Evolutionary conservation across 1,140 invertebrate species (phyloP), one percentile per base, ranked within the genome.

Genomic region (Lutraria rhynchaena): DNA sequence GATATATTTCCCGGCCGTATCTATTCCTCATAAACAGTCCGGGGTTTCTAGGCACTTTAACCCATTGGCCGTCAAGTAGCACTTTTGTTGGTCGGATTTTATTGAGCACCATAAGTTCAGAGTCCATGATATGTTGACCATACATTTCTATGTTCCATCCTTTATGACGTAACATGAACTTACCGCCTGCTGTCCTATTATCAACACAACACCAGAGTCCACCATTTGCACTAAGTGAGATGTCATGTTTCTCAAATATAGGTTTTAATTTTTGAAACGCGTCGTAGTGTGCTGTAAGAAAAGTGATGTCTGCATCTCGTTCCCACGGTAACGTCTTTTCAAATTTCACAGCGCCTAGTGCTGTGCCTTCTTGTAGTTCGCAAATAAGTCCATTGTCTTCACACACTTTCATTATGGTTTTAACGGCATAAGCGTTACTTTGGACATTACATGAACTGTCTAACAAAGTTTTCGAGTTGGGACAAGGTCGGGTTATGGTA

Each of bases 21-120:
- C 88, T 83, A 71, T 89, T 90, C n/a, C 90, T 80, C 17, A 86
- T 87, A 84, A 87, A 89, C 9, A 87, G 76, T 13, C 90, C 90
- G 22, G 90, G 90, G 67, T 89, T 91, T 49, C 83, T 61, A 13
- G 85, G 88, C 11, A 75, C 85, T 29, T 80, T 75, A 3, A 90
- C 81, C 89, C 89, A 90, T 3, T 78, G 51, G 13, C 88, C 86
- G 58, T 86, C 71, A 2, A 90, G 44, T 37, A 85, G 31, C 3
- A 89, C 83, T 27, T 83, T 76, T 0, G 90, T 91, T n/a, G 89
- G 89, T 15, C 67, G 74, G 11, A 81, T 46, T 15, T 81, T 73
- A 1, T 67, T 33, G 17, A 22, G 27, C 2, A 61, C 24, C 22
- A 86, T 24, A 22, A 41, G 33, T 57, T 85, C 75, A 15, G 69